A percentile compares a stretch with the other conserved stretches of the same genome.
Evolutionary conservation across 2,797 vertebrate species (phyloP).

Genomic region (Valencia hispanica): DNA sequence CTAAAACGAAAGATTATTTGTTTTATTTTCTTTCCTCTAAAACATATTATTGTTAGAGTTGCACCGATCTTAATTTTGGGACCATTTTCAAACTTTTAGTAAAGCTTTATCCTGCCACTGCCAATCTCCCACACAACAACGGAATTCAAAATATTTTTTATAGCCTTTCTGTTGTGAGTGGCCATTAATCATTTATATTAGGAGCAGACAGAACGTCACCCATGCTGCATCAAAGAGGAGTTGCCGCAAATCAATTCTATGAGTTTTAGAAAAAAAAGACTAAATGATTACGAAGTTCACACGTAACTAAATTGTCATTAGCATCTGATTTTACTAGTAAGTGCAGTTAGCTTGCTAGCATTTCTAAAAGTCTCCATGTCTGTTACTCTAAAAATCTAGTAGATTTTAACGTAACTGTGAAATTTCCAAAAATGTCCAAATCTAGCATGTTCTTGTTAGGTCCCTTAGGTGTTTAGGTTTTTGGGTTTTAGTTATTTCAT

Average conservation of each 20-base stretch:
- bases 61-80: background rate
- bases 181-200: background rate
- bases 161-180: background rate
- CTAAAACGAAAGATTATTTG: background rate
- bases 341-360: background rate
- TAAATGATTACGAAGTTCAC: background rate
- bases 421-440: background rate
- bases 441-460: background rate
- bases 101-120: background rate
- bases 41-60: background rate
- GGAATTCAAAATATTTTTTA: background rate
- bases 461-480: too few species aligned
- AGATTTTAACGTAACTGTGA: background rate
- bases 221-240: background rate
- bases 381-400: background rate
- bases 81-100: background rate
- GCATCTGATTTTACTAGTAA: too few species aligned
- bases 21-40: background rate
- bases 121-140: background rate
- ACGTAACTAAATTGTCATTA: background rate
- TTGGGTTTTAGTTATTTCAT: too few species aligned
- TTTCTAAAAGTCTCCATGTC: background rate
- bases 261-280: background rate
- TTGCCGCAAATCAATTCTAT: background rate
- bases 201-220: background rate